Evolutionary conservation across 1,140 invertebrate species (phyloP).

Genomic region (Micrasema longulum): DNA sequence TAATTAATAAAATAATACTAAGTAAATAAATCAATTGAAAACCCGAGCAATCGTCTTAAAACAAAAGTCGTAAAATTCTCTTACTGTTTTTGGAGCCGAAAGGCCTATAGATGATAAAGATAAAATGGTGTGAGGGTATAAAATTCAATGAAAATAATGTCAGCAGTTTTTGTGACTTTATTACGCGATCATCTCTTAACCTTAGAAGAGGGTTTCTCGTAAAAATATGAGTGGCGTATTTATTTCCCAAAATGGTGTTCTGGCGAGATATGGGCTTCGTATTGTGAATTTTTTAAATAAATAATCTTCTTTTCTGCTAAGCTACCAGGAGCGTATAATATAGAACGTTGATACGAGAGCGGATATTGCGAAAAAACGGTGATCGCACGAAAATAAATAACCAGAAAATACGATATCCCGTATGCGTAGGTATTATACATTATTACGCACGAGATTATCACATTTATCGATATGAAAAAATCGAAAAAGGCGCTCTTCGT

Average conservation of each 20-base stretch:
- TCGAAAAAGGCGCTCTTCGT: neutral
- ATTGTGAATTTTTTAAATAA: conserved; percentile 31
- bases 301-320: conserved; percentile 34
- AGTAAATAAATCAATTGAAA: too few species aligned
- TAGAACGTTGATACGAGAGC: conserved; percentile 1
- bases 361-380: conserved; percentile 33
- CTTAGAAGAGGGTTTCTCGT: conserved; percentile 25
- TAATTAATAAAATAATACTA: too few species aligned
- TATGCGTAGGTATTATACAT: neutral
- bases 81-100: too few species aligned
- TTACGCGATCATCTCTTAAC: conserved; percentile 37
- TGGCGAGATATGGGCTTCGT: conserved; percentile 16
- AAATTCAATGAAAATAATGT: conserved; percentile 41
- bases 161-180: conserved; percentile 51
- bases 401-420: conserved; percentile 19
- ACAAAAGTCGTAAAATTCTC: too few species aligned
- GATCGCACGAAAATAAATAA: conserved; percentile 28
- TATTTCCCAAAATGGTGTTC: conserved; percentile 24
- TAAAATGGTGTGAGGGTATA: conserved; percentile 20
- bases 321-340: neutral
- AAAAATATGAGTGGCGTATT: conserved; percentile 37
- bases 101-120: conserved; percentile 15
- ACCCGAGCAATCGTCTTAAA: too few species aligned
- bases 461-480: conserved; percentile 18
- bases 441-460: conserved; percentile 12